Percentiles rank a stretch among this genome's conserved stretches.
These are phyloP conservation scores for Drosophila recens DNA, from an alignment of 2,888 invertebrate genomes.

Conservation along the genomic window DNA sequence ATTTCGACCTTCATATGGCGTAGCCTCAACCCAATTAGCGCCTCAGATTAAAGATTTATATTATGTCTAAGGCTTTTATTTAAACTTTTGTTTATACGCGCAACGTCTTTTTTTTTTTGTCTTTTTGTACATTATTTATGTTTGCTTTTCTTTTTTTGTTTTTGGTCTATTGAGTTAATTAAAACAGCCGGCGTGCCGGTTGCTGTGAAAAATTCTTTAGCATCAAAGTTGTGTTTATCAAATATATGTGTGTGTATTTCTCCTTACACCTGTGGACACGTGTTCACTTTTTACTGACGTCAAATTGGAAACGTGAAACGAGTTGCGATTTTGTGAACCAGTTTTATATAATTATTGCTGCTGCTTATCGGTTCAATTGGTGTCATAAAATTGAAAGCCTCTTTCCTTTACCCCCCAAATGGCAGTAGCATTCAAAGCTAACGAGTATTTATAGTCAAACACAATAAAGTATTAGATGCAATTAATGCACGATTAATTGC, in stretches of 20 bases:
- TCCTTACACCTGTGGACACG: slow-evolving; percentile 18
- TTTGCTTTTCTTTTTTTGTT: neutral
- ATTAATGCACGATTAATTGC: slow-evolving; percentile 32
- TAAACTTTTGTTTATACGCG: slow-evolving; percentile 41
- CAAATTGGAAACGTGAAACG: slow-evolving; percentile 52
- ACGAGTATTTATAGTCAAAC: slow-evolving; percentile 21
- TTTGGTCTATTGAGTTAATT: slow-evolving; percentile 10
- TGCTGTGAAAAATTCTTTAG: slow-evolving; percentile 22
- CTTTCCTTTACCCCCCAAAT: neutral
- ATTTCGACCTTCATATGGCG: slow-evolving; percentile 27
- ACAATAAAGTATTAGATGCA: slow-evolving; percentile 26
- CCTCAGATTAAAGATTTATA: slow-evolving; percentile 14
- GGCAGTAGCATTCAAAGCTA: slow-evolving; percentile 11
- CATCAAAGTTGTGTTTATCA: slow-evolving; percentile 14
- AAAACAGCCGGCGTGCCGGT: slow-evolving; percentile 8
- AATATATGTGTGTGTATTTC: neutral
- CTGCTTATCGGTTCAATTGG: slow-evolving; percentile 57
- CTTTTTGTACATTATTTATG: slow-evolving; percentile 40
- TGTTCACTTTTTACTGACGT: slow-evolving; percentile 30
- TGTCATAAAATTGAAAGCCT: slow-evolving; percentile 37
- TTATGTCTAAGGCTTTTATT: slow-evolving; percentile 30
- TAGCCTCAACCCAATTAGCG: slow-evolving; percentile 34
- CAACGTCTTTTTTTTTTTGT: slow-evolving; percentile 49
- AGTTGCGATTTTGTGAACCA: slow-evolving; percentile 40
- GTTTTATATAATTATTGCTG: slow-evolving; percentile 30